phyloP scores from a whole-genome alignment of 2,797 vertebrate species.

The Taeniopygia guttata region DNA sequence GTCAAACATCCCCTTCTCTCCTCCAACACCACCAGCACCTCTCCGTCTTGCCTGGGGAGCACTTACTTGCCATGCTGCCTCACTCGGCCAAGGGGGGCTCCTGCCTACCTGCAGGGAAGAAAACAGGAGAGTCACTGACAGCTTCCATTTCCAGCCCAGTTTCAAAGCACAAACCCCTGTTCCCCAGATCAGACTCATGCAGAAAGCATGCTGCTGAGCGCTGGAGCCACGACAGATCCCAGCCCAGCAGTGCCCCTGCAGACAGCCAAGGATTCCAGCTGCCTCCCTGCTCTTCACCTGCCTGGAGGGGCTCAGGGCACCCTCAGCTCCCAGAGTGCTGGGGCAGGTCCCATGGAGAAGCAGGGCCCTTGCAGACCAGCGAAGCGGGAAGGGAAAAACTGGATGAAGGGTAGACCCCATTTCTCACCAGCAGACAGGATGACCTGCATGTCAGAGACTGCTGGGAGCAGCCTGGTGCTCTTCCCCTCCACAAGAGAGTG shows the following conservation, averaged over 20 bases:
- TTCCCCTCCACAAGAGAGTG: background rate
- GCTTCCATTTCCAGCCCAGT: background rate
- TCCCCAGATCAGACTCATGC: background rate
- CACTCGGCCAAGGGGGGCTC: background rate
- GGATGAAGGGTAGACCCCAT: background rate
- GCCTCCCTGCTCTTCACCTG: background rate
- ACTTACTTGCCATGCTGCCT: constrained; percentile 77
- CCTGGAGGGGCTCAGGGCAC: background rate
- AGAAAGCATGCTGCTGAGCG: background rate
- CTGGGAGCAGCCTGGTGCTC: background rate
- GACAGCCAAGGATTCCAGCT: background rate
- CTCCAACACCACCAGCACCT: background rate
- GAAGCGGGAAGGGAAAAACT: background rate
- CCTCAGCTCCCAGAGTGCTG: background rate
- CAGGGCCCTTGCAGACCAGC: background rate
- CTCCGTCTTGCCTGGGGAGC: background rate
- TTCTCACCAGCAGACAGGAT: background rate
- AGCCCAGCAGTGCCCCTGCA: background rate
- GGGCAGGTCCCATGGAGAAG: background rate
- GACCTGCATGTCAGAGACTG: background rate
- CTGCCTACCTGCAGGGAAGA: constrained; percentile 67
- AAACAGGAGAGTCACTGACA: constrained; percentile 36
- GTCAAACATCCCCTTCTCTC: background rate
- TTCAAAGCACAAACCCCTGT: background rate
- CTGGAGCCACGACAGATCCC: rapidly evolving